Evolutionary conservation across 2,113 vertebrate species (phyloP), one percentile per base, ranked within the genome.

Genomic region (Gobio gobio): DNA sequence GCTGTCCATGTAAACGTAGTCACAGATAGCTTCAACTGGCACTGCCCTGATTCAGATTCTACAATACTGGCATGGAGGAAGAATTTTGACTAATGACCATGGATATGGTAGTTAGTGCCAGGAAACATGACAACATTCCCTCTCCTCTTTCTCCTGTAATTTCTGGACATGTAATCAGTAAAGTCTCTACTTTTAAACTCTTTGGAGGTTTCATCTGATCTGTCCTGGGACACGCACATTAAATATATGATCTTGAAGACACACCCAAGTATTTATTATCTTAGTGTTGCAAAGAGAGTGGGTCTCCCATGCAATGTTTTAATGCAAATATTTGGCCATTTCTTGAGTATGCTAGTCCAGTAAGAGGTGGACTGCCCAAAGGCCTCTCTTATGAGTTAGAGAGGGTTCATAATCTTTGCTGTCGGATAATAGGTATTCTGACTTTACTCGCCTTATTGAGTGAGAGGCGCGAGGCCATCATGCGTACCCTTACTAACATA

Each of bases 21-120:
- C n/a, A n/a, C 29, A 29, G 29, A 29, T 29, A 2, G 29, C 29
- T 29, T 29, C 49, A 54, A 18, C 49, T 54, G 36, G 5, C 18
- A 5, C 9, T 43, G 9, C 18, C 33, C 8, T 10, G 4, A 43
- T 5, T 72, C 36, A 43, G 8, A n/a, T 72, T 43, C 18, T 72
- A 5, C 68, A 12, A 43, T 10, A 43, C 18, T 43, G 36, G 3
- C 68, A 72, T 22, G 20, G 45, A 40, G 36, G 18, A 18, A 5
- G 24, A 29, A 29, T 63, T 63, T 26, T 63, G 43, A n/a, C 22
- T 4, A 13, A 6, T 2, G 51, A 73, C 51, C 47, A 70, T 83
- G 66, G 68, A 73, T 36, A 72, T 83, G 66, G n/a, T 73, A 83
- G 40, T 58, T 24, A 83, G 36, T 83, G 40, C 56, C 40, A 63